Evolutionary conservation across 2,888 invertebrate species (phyloP).

Genomic region (Lysandra coridon): DNA sequence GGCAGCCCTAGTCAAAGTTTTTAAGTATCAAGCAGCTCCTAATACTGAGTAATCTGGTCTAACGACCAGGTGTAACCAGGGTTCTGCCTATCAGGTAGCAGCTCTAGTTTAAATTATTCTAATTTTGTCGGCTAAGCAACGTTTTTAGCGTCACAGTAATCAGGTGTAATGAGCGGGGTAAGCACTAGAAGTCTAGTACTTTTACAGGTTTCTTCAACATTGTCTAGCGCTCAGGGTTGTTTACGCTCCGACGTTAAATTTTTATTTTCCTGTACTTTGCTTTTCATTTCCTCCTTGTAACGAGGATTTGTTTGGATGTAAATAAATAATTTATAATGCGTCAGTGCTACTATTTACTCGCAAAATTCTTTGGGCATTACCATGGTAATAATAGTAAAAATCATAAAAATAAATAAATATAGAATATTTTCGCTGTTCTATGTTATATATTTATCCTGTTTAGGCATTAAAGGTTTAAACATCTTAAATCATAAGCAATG

Average conservation of each 20-base stretch:
- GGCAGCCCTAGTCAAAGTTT: not conserved
- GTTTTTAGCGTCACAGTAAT: slow-evolving; percentile 28
- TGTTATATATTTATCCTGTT: too few relatives aligned
- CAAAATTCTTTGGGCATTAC: not conserved
- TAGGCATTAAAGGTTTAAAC: too few relatives aligned
- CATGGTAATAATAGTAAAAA: not conserved
- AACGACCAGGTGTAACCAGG: not conserved
- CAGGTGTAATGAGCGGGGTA: slow-evolving; percentile 25
- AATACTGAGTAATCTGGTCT: not conserved
- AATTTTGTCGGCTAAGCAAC: slow-evolving; percentile 7
- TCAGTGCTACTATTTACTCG: not conserved
- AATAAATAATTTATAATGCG: not conserved
- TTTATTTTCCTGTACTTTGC: slow-evolving; percentile 17
- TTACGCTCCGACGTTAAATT: slow-evolving; percentile 5
- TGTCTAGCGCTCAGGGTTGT: slow-evolving; percentile 22
- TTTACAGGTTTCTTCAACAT: slow-evolving; percentile 30
- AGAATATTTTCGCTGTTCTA: not conserved
- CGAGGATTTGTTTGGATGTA: not conserved
- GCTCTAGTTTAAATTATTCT: slow-evolving; percentile 16
- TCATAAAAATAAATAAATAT: not conserved
- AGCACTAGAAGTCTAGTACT: slow-evolving; percentile 14
- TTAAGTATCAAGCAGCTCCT: not conserved
- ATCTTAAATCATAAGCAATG: too few relatives aligned
- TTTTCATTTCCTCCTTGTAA: not conserved
- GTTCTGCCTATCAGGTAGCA: not conserved